These are phyloP conservation scores for Lophotriccus pileatus DNA, from an alignment of 2,797 vertebrate genomes.

Conservation along the genomic window DNA sequence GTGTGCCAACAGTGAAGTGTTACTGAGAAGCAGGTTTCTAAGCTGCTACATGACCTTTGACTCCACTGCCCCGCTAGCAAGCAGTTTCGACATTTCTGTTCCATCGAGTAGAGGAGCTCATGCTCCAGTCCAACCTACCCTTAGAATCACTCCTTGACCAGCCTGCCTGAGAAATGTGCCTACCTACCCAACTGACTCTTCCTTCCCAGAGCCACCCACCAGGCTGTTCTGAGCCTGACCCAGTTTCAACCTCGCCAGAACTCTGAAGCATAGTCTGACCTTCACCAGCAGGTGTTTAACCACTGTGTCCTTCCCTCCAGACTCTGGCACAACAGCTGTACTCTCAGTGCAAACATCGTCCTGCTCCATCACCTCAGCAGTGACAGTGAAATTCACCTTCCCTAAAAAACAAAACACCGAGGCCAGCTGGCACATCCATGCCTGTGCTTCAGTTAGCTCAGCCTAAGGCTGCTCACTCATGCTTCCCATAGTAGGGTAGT, in stretches of 20 bases:
- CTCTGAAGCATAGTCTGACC: conserved; percentile 35
- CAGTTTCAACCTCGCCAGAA: accelerated
- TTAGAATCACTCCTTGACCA: background rate
- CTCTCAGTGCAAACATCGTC: background rate
- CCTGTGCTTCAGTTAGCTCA: accelerated
- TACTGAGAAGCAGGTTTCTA: background rate
- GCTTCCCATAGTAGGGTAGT: background rate
- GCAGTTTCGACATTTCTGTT: background rate
- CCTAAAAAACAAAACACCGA: conserved; percentile 30
- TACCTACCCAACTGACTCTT: background rate
- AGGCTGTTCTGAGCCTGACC: background rate
- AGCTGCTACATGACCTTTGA: background rate
- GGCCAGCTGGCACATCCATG: background rate
- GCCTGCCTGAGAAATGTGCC: background rate
- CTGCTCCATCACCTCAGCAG: conserved; percentile 25
- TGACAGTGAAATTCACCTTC: conserved; percentile 61
- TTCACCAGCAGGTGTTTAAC: conserved; percentile 68
- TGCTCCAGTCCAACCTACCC: too few relatives aligned
- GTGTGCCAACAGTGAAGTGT: too few relatives aligned
- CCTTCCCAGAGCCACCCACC: background rate
- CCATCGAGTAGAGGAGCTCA: background rate
- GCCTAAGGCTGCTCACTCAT: background rate
- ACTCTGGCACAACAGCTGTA: conserved; percentile 23
- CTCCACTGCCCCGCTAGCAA: background rate
- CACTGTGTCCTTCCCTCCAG: conserved; percentile 53